Percentiles rank a stretch among this genome's conserved stretches.
Conservation (phyloP, 2,113 vertebrate genomes). For the Colinus virginianus region DNA sequence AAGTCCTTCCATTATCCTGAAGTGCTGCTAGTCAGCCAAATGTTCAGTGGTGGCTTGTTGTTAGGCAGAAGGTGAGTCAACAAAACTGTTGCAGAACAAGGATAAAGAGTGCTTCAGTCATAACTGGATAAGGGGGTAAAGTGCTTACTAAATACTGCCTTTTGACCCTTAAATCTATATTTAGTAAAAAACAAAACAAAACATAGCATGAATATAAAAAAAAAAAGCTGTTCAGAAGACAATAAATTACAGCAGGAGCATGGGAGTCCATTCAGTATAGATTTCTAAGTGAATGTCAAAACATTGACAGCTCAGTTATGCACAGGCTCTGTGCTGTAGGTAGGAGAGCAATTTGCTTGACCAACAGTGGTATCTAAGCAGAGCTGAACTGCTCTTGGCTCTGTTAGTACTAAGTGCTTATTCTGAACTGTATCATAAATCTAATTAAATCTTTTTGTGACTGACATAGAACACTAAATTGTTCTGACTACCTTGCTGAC, state of each 20-base stretch:
- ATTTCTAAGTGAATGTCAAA: background rate
- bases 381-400: background rate
- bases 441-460: background rate
- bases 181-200: background rate
- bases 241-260: background rate
- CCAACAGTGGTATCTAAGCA: background rate
- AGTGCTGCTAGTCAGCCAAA: background rate
- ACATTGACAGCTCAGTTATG: fast-evolving
- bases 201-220: background rate
- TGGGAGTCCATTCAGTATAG: background rate
- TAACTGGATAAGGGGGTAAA: background rate
- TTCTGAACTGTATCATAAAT: background rate
- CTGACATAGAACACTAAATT: background rate
- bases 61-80: background rate
- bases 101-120: background rate
- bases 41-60: background rate
- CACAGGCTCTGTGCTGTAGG: background rate
- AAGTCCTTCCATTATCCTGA: background rate
- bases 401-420: background rate
- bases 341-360: background rate
- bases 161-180: background rate
- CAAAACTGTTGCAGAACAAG: background rate
- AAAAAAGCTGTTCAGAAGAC: background rate
- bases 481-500: background rate
- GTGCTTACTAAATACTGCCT: background rate